phyloP scores from a whole-genome alignment of 2,113 vertebrate species.

The Edolisoma coerulescens region DNA sequence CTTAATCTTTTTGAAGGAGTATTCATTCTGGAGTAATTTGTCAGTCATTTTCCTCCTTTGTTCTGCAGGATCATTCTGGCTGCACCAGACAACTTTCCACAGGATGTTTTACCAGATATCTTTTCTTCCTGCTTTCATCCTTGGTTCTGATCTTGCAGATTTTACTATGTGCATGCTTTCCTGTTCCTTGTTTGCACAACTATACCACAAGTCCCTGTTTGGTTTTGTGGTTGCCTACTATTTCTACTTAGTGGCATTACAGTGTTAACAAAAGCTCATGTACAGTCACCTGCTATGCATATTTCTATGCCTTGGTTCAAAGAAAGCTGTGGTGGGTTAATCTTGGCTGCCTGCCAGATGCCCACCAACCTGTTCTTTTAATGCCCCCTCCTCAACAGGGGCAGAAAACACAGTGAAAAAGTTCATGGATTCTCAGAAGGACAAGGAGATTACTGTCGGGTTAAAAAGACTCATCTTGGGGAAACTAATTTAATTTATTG shows the following conservation, averaged over 20 bases:
- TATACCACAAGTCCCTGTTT: background rate
- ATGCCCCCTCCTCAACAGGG: fast-evolving
- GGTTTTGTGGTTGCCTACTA: background rate
- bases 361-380: background rate
- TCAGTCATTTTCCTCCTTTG: background rate
- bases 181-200: background rate
- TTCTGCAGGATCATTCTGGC: background rate
- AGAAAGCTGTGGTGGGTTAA: background rate
- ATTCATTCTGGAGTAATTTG: background rate
- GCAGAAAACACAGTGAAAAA: background rate
- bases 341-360: background rate
- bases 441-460: background rate
- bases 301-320: background rate
- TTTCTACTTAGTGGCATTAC: background rate
- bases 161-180: background rate
- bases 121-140: background rate
- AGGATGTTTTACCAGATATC: background rate
- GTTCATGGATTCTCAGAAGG: background rate
- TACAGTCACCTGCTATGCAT: background rate
- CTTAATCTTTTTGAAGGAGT: background rate
- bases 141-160: background rate
- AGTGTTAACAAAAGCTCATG: background rate
- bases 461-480: background rate
- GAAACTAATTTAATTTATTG: background rate
- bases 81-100: background rate